These are phyloP conservation scores for Diabrotica virgifera DNA, from an alignment of 1,140 invertebrate species.

Conservation along the genomic window DNA sequence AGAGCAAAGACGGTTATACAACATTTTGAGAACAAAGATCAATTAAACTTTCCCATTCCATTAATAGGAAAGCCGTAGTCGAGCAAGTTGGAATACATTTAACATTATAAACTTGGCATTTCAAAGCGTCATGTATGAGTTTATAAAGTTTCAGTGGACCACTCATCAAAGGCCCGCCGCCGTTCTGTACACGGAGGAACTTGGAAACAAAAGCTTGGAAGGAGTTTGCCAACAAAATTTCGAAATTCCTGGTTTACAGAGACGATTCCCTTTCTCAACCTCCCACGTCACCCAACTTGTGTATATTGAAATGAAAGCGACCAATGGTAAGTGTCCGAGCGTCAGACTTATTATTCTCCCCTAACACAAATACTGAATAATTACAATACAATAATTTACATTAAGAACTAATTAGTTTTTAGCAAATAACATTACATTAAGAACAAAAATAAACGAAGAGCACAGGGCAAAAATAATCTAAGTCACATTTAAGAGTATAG, in stretches of 20 bases:
- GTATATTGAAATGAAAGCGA: neutral
- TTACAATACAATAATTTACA: too few species aligned
- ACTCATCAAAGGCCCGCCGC: constrained; percentile 26
- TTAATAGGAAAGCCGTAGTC: constrained; percentile 23
- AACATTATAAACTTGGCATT: constrained; percentile 24
- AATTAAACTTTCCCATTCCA: constrained; percentile 22
- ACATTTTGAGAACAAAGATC: constrained; percentile 21
- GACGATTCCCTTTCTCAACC: constrained; percentile 26
- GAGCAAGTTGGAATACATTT: constrained; percentile 21
- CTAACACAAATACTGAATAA: too few species aligned
- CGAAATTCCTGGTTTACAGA: constrained; percentile 29
- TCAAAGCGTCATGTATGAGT: constrained; percentile 21
- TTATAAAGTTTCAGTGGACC: constrained; percentile 27
- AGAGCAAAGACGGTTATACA: constrained; percentile 3
- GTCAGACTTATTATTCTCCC: neutral
- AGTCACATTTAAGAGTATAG: too few species aligned
- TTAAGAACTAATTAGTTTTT: too few species aligned
- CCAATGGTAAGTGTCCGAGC: neutral
- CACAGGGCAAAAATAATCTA: too few species aligned
- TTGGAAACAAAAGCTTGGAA: constrained; percentile 21
- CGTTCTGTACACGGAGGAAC: constrained; percentile 13
- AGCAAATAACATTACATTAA: too few species aligned
- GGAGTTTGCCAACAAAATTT: constrained; percentile 36
- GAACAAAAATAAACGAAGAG: too few species aligned
- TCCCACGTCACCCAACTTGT: constrained; percentile 11